Conservation (phyloP, 92 coral and sea anemone species). For the Virgularia gustaviana region DNA sequence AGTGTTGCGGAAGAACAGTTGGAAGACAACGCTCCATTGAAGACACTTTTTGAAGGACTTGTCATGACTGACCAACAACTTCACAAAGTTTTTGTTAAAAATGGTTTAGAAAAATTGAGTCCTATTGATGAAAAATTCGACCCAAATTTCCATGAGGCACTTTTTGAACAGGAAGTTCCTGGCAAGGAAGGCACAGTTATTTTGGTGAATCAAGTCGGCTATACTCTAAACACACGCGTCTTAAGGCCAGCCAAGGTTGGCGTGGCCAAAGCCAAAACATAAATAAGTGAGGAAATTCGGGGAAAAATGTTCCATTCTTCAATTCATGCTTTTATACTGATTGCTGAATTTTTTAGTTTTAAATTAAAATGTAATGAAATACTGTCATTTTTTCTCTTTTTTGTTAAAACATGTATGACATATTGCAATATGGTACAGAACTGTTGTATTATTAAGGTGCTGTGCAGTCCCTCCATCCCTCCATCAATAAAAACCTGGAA, state of each 20-base stretch:
- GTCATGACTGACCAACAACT: conserved; percentile 82
- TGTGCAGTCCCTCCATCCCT: too few species aligned
- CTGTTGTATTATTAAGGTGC: too few species aligned
- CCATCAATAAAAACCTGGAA: too few species aligned
- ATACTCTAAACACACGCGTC: conserved; percentile 84
- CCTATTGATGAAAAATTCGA: conserved; percentile 90
- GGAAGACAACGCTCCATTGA: conserved; percentile 59
- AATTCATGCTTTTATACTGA: not conserved
- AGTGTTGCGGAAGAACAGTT: conserved; percentile 80
- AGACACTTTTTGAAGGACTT: conserved; percentile 91
- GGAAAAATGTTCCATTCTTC: not conserved
- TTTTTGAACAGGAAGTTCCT: conserved; percentile 80
- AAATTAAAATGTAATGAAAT: not conserved
- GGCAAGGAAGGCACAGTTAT: conserved; percentile 91
- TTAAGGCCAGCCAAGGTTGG: conserved; percentile 97
- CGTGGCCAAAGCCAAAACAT: conserved; percentile 68
- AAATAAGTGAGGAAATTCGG: not conserved
- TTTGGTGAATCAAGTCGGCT: conserved; percentile 86
- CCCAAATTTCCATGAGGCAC: conserved; percentile 91
- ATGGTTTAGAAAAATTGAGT: conserved; percentile 83
- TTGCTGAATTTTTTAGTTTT: not conserved
- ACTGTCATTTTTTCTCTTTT: too few species aligned
- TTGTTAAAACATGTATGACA: not conserved
- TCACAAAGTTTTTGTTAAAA: conserved; percentile 79
- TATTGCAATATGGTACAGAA: too few species aligned